A percentile compares a stretch with the other conserved stretches of the same genome.
These are phyloP conservation scores for Takifugu ocellatus DNA, from an alignment of 2,797 vertebrate species.

Conservation along the genomic window DNA sequence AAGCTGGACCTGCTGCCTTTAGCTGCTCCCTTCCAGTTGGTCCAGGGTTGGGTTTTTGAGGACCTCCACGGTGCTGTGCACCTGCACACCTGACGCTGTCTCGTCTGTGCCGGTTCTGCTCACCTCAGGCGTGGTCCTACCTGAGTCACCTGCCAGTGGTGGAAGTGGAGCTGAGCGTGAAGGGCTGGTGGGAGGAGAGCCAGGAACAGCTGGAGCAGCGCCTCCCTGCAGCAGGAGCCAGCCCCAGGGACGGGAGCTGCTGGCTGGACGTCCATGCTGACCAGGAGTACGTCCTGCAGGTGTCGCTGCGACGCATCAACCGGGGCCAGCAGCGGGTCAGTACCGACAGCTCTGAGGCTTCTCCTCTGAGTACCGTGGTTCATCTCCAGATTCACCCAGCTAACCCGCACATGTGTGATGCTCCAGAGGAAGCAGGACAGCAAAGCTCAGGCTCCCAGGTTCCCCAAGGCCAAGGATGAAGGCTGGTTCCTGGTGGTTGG, in stretches of 20 bases:
- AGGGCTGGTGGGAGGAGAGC: constrained; percentile 86
- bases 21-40: too few species aligned
- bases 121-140: constrained; percentile 85
- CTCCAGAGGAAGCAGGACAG: constrained; percentile 89
- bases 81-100: too few species aligned
- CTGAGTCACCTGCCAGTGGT: constrained; percentile 88
- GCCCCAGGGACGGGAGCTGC: constrained; percentile 76
- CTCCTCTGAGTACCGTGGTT: not conserved
- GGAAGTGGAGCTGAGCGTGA: constrained; percentile 83
- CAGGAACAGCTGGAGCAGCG: constrained; percentile 74
- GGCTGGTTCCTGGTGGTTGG: constrained; percentile 94
- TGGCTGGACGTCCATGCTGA: constrained; percentile 90
- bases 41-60: too few species aligned
- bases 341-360: not conserved
- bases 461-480: constrained; percentile 94
- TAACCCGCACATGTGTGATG: too few species aligned
- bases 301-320: constrained; percentile 82
- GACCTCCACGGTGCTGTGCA: too few species aligned
- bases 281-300: constrained; percentile 95
- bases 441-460: constrained; percentile 86
- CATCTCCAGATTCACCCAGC: too few species aligned
- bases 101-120: too few species aligned
- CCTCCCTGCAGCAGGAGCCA: constrained; percentile 68
- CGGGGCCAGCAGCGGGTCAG: constrained; percentile 84
- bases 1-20: too few species aligned